Evolutionary conservation across 2,888 invertebrate genomes (phyloP).

Genomic region (Idaea dimidiata): DNA sequence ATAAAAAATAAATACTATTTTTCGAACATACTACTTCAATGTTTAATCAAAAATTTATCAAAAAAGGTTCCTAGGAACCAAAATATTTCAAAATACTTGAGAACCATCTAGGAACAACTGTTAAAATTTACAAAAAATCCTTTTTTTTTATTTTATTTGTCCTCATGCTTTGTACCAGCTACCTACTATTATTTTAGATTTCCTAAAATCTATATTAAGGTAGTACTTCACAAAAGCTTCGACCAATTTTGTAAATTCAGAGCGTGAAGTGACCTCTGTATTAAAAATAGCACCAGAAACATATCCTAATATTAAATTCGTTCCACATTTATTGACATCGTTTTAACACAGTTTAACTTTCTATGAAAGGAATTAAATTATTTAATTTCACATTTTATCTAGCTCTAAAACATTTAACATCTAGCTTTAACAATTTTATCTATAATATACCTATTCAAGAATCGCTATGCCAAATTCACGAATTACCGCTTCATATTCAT

Average conservation of each 20-base stretch:
- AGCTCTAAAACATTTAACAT: slow-evolving; percentile 14
- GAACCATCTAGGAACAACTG: not conserved
- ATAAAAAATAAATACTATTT: not conserved
- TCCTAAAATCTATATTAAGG: not conserved
- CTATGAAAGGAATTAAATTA: not conserved
- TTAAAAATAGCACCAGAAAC: not conserved
- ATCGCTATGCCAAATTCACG: not conserved
- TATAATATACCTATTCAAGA: not conserved
- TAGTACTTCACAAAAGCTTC: not conserved
- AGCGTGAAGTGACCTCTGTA: not conserved
- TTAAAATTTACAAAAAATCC: not conserved
- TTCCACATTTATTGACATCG: not conserved
- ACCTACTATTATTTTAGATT: not conserved
- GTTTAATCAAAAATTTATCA: not conserved
- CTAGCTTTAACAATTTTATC: slow-evolving; percentile 23
- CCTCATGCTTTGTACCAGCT: not conserved
- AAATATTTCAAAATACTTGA: not conserved
- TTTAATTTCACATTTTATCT: not conserved
- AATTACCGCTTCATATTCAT: not conserved
- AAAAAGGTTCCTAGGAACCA: not conserved
- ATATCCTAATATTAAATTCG: not conserved
- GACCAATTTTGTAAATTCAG: not conserved
- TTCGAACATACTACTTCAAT: not conserved
- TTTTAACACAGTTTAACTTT: not conserved
- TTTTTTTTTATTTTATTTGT: not conserved